phyloP scores from a whole-genome alignment of 2,113 vertebrate species.

The Varanus komodoensis region DNA sequence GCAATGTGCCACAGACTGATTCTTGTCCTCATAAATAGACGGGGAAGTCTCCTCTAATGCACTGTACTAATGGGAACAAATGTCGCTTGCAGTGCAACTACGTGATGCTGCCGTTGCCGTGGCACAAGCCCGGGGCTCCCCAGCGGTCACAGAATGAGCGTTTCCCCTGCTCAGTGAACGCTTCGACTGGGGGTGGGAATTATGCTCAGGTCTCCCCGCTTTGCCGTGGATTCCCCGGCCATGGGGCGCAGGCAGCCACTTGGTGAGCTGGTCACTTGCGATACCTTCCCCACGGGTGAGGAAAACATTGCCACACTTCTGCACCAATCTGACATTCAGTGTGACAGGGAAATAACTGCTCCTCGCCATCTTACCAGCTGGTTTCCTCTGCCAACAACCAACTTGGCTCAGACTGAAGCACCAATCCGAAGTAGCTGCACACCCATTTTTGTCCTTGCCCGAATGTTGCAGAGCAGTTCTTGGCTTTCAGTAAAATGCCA shows the following conservation, averaged over 20 bases:
- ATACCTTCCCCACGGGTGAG: not conserved
- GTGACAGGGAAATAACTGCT: too few species aligned
- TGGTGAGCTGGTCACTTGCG: not conserved
- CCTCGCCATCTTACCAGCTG: too few species aligned
- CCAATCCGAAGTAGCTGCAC: too few species aligned
- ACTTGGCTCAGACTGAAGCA: too few species aligned
- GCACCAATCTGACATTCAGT: not conserved
- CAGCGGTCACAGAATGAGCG: not conserved
- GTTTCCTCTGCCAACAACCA: too few species aligned
- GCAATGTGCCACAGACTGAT: not conserved
- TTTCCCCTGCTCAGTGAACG: not conserved
- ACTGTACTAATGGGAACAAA: constrained; percentile 2
- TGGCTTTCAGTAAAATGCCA: too few species aligned
- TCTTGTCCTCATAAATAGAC: not conserved
- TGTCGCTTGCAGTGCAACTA: not conserved
- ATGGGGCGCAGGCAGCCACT: too few species aligned
- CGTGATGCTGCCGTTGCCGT: not conserved
- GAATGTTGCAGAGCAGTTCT: too few species aligned
- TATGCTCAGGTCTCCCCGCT: not conserved
- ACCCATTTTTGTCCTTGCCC: too few species aligned
- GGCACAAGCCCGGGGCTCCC: not conserved
- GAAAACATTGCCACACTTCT: not conserved
- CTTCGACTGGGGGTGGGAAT: not conserved
- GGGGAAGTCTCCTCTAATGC: constrained; percentile 10
- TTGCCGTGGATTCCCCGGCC: not conserved